These are phyloP conservation scores for Brachionus plicatilis DNA, from an alignment of 1,140 invertebrate genomes.

Conservation along the genomic window DNA sequence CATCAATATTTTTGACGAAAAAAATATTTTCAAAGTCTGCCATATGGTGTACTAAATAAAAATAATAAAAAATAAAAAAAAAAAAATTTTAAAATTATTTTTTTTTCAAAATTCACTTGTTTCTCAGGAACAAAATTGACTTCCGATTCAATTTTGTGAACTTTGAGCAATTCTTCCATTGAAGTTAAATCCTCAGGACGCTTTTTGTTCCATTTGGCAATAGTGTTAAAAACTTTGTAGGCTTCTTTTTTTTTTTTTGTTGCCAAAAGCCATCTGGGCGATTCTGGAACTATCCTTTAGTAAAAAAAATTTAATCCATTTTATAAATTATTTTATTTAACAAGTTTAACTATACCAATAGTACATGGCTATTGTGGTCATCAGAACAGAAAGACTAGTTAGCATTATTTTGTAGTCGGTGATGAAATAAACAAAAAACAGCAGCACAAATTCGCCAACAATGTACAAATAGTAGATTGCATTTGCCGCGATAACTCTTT, in stretches of 20 bases:
- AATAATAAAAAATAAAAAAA: not conserved
- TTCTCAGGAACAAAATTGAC: not conserved
- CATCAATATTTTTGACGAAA: constrained; percentile 3
- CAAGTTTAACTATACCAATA: not conserved
- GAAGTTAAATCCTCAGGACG: not conserved
- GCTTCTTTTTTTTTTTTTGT: constrained; percentile 10
- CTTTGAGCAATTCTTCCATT: not conserved
- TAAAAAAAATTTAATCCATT: not conserved
- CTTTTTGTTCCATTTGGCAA: constrained; percentile 33
- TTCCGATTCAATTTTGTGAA: not conserved
- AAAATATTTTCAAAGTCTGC: constrained; percentile 23
- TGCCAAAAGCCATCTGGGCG: constrained; percentile 29
- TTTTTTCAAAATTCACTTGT: not conserved
- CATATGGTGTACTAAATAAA: not conserved
- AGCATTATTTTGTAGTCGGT: not conserved
- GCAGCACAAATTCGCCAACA: constrained; percentile 22
- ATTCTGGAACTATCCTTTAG: constrained; percentile 9
- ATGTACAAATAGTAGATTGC: constrained; percentile 32
- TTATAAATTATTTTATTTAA: not conserved
- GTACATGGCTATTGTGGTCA: not conserved
- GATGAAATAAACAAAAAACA: constrained; percentile 31
- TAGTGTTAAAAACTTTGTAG: not conserved
- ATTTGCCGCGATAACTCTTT: constrained; percentile 1
- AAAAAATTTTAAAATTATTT: not conserved
- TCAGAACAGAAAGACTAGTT: not conserved